A percentile compares a stretch with the other conserved stretches of the same genome.
Conservation (phyloP, 2,888 invertebrate species). For the Tenthredo scrophulariae region DNA sequence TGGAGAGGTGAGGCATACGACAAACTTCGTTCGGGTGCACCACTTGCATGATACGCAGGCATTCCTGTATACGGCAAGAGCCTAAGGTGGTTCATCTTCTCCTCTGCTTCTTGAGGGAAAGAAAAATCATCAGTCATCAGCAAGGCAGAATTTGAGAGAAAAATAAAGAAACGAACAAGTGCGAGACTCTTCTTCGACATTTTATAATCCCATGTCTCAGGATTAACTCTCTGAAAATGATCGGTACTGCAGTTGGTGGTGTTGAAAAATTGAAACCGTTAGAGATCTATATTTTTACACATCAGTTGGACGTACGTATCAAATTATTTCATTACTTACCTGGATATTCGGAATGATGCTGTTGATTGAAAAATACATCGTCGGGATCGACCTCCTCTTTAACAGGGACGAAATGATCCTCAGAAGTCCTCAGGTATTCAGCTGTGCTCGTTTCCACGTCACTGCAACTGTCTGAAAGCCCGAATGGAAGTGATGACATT, state of each 20-base stretch:
- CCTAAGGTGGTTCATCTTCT: slow-evolving; percentile 45
- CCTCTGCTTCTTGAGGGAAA: slow-evolving; percentile 24
- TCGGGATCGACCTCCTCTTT: slow-evolving; percentile 50
- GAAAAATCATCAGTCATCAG: slow-evolving; percentile 81
- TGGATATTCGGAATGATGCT: slow-evolving; percentile 43
- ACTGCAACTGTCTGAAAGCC: slow-evolving; percentile 44
- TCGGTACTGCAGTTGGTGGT: not conserved
- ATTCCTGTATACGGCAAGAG: slow-evolving; percentile 40
- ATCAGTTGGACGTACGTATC: not conserved
- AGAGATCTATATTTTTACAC: not conserved
- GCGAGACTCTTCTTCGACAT: not conserved
- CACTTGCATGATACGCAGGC: slow-evolving; percentile 53
- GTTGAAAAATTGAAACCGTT: not conserved
- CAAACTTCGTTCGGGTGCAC: slow-evolving; percentile 72
- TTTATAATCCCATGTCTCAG: not conserved
- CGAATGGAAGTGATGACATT: not conserved
- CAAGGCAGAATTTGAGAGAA: slow-evolving; percentile 88
- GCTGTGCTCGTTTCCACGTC: slow-evolving; percentile 49
- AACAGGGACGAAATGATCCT: slow-evolving; percentile 46
- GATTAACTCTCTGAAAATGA: not conserved
- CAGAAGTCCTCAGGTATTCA: slow-evolving; percentile 40
- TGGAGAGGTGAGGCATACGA: slow-evolving; percentile 85
- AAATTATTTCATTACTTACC: not conserved
- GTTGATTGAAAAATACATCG: slow-evolving; percentile 43
- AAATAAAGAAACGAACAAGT: not conserved